These are phyloP conservation scores for Venusia cambrica DNA, from an alignment of 2,888 invertebrate genomes.

Conservation along the genomic window DNA sequence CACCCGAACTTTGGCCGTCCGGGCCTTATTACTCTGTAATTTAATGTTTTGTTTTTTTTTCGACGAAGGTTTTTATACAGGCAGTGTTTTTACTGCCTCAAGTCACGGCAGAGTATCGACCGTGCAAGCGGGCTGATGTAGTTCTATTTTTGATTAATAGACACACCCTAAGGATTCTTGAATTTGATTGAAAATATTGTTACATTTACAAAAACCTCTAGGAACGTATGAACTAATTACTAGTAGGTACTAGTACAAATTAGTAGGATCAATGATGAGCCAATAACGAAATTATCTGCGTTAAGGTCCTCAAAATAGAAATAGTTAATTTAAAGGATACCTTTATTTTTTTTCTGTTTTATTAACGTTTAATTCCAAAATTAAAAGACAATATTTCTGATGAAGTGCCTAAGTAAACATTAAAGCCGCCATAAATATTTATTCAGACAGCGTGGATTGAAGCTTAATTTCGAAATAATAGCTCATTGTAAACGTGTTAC, in stretches of 20 bases:
- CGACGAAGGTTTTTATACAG: conserved; percentile 58
- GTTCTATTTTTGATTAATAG: conserved; percentile 47
- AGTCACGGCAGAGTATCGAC: conserved; percentile 76
- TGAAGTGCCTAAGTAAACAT: background rate
- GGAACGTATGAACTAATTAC: too few species aligned
- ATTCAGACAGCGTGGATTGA: conserved; percentile 11
- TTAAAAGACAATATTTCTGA: too few species aligned
- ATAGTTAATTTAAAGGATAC: too few species aligned
- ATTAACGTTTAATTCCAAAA: too few species aligned
- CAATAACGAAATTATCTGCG: too few species aligned
- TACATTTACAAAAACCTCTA: too few species aligned
- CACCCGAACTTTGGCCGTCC: conserved; percentile 59
- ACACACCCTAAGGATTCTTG: conserved; percentile 26
- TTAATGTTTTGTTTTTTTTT: conserved; percentile 71
- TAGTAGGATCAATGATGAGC: too few species aligned
- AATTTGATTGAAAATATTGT: too few species aligned
- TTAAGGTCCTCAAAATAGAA: too few species aligned
- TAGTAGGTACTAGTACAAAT: too few species aligned
- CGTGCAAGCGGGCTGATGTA: conserved; percentile 37
- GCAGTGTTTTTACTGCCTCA: conserved; percentile 62
- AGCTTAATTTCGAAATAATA: conserved; percentile 26
- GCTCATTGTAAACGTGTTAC: conserved; percentile 33
- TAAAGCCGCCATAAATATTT: conserved; percentile 10
- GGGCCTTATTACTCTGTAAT: conserved; percentile 72
- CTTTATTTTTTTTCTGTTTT: too few species aligned